Percentiles rank a stretch among this genome's conserved stretches.
Evolutionary conservation across 2,888 invertebrate species (phyloP).

Genomic region (Helicoverpa assulta): DNA sequence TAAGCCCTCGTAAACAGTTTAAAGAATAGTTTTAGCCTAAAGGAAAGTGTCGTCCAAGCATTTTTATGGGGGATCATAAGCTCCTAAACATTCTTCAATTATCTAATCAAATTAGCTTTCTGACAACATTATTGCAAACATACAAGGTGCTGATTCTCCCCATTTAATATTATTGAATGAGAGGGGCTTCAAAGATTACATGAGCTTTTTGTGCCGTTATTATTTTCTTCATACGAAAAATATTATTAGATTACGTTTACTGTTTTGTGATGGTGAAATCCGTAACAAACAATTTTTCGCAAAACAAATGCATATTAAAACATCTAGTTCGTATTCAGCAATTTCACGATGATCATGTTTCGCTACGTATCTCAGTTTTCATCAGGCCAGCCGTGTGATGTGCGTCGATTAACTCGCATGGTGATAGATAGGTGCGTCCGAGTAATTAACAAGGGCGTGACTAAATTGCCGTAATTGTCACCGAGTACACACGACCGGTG

Average conservation of each 20-base stretch:
- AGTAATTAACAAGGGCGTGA: slow-evolving; percentile 80
- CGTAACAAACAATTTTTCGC: too few relatives aligned
- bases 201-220: not conserved
- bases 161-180: too few relatives aligned
- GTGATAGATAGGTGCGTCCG: slow-evolving; percentile 70
- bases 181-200: not conserved
- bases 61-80: not conserved
- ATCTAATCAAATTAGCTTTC: not conserved
- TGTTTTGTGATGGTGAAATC: too few relatives aligned
- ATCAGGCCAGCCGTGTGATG: slow-evolving; percentile 19
- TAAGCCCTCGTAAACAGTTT: slow-evolving; percentile 60
- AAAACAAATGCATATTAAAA: too few relatives aligned
- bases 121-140: not conserved
- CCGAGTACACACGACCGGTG: slow-evolving; percentile 64
- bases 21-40: slow-evolving; percentile 46
- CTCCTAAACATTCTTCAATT: not conserved
- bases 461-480: slow-evolving; percentile 79
- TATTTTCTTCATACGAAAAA: too few relatives aligned
- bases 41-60: slow-evolving; percentile 43
- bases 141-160: too few relatives aligned
- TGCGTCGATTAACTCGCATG: slow-evolving; percentile 45
- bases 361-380: slow-evolving; percentile 23
- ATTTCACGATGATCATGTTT: not conserved
- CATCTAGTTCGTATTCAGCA: not conserved
- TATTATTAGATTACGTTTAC: too few relatives aligned